Evolutionary conservation across 2,113 vertebrate species (phyloP), one percentile per base, ranked within the genome.

Genomic region (Rhombomys opimus): DNA sequence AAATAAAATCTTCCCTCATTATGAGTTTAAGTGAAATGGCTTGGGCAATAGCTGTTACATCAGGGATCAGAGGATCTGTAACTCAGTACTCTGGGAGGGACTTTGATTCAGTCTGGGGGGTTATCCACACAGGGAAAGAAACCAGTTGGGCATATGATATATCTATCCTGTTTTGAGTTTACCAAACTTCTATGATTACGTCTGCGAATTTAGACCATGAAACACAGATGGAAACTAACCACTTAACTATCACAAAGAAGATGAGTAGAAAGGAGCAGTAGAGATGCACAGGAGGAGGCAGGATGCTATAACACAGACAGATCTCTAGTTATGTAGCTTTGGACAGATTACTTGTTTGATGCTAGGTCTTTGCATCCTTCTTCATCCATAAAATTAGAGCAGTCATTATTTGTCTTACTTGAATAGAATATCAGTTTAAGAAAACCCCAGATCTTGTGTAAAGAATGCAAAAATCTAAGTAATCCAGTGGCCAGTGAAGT

Each of bases 401-500:
- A 72, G 63, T 7, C 35, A 72, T 81, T 25, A 46, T 27, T 94
- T 25, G 76, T 96, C 78, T 80, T 52, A 70, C 32, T n/a, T 82
- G 59, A 52, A 75, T 35, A 46, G 15, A 93, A 20, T 22, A 88
- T 32, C 32, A 13, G 15, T 94, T 92, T 92, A 57, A 91, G 32
- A 63, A 93, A 86, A 41, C 9, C 63, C n/a, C 50, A 75, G 7
- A 75, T 38, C 15, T 93, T 77, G 41, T 27, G 10, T 17, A 77
- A 94, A 82, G 35, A n/a, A 89, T 15, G 63, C 9, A 35, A 57
- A 95, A 94, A 30, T 67, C 38, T 77, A 76, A 46, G 27, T 91
- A 95, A 90, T 78, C 61, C 35, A 90, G 65, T 22, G 67, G 9
- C 13, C 17, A 35, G 7, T 70, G 35, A 76, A 96, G 63, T 57